phyloP scores from a whole-genome alignment of 2,797 vertebrate species.

The Hipposideros larvatus region DNA sequence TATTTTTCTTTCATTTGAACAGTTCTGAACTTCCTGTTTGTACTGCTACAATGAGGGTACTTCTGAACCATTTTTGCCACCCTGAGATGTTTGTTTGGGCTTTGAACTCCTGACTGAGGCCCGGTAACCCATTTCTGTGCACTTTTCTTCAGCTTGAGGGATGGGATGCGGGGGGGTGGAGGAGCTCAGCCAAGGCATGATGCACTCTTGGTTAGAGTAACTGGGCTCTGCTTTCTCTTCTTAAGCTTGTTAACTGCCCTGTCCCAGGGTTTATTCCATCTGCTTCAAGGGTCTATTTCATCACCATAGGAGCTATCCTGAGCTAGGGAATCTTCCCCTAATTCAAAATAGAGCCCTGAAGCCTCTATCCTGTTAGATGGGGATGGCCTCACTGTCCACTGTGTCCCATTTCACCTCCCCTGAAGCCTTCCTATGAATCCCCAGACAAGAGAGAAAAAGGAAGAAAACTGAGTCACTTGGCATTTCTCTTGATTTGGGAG shows the following conservation, averaged over 20 bases:
- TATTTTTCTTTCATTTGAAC: neutral
- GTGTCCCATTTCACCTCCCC: neutral
- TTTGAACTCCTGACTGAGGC: neutral
- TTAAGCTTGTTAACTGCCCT: neutral
- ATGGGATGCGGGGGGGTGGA: accelerated
- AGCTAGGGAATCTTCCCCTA: neutral
- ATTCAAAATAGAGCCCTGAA: neutral
- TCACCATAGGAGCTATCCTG: neutral
- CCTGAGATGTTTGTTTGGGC: neutral
- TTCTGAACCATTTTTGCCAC: neutral
- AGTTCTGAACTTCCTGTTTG: neutral
- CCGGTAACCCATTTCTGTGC: neutral
- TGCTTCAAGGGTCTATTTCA: neutral
- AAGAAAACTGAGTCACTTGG: neutral
- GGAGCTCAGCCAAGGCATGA: too few relatives aligned
- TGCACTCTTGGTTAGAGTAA: neutral
- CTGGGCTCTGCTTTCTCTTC: neutral
- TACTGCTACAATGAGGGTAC: neutral
- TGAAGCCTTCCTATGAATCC: neutral
- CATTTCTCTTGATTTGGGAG: neutral
- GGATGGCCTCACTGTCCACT: neutral
- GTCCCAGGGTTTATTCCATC: neutral
- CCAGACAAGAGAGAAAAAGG: neutral
- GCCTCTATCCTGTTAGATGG: neutral
- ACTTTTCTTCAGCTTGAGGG: neutral